Evolutionary conservation across 2,113 vertebrate species (phyloP), one percentile per base, ranked within the genome.

Genomic region (Aspidoscelis tigris): DNA sequence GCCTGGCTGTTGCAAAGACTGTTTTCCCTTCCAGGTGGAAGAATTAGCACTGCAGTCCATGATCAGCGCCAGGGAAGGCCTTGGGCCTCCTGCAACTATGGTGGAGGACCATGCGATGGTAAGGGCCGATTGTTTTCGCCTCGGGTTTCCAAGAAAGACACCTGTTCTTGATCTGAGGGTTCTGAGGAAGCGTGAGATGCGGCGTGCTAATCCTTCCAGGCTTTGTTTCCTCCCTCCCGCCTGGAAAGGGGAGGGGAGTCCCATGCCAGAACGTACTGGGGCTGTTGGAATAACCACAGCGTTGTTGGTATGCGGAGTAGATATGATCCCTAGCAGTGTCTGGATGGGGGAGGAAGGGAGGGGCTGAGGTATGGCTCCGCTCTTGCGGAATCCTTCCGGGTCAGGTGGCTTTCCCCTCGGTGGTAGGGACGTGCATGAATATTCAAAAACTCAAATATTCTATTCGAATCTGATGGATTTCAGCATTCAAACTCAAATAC

Each of bases 31-130:
- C 44, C 89, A 97, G 96, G 95, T 97, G 90, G 96, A 97, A 69
- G 96, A 97, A 86, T 69, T 97, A 88, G 95, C 96, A 1, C 94
- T 97, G n/a, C 96, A 94, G 41, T 96, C 96, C 3, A 92, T 96
- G 93, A 96, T 97, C 86, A 90, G 68, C 10, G 86, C 93, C 39
- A 1, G 90, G 3, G 94, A 90, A 86, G 92, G 90, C 84, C 0
- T 61, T 1, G 58, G 58, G 0, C 3, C 92, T 7, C 71, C 93
- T 7, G 2, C 89, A 0, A 73, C 82, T 0, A 12, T 3, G 0
- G 73, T 80, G 0, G 90, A 92, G 77, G 90, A 87, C n/a, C 7
- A 92, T 0, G 76, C 78, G 3, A 66, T 93, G 33, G 96, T 96
- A 88, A 95, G 94, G 18, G n/a, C 0, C 0, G 47, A 0, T 26